phyloP scores from a whole-genome alignment of 1,140 invertebrate species.

The Wasmannia auropunctata region DNA sequence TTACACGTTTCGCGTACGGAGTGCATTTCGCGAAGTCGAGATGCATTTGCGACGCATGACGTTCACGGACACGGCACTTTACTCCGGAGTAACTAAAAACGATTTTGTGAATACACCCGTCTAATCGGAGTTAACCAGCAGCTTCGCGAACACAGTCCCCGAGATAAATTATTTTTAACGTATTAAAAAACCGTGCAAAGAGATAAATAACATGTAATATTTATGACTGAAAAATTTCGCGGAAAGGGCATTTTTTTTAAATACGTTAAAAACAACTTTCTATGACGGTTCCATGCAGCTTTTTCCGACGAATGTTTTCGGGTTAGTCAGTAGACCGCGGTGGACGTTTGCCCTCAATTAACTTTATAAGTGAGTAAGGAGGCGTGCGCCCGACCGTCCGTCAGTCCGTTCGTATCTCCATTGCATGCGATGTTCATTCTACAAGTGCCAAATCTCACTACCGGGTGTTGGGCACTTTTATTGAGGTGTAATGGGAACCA shows the following conservation, averaged over 20 bases:
- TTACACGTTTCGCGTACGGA: conserved; percentile 42
- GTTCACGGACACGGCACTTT: background rate
- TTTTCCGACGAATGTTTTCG: conserved; percentile 79
- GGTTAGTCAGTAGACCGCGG: conserved; percentile 81
- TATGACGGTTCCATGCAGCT: background rate
- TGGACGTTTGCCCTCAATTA: conserved; percentile 86
- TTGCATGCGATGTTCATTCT: conserved; percentile 66
- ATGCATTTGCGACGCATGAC: conserved; percentile 35
- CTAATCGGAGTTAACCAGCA: background rate
- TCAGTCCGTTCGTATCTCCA: conserved; percentile 72
- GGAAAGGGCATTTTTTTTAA: background rate
- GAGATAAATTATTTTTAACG: background rate
- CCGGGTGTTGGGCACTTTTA: conserved; percentile 50
- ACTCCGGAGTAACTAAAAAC: background rate
- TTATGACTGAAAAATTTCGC: background rate
- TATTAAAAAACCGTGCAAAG: background rate
- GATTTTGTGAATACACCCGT: background rate
- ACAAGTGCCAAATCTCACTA: conserved; percentile 72
- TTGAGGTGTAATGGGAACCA: conserved; percentile 17
- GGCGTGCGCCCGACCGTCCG: conserved; percentile 82
- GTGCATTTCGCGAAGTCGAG: conserved; percentile 50
- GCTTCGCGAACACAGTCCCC: background rate
- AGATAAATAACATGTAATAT: background rate
- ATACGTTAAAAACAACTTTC: background rate
- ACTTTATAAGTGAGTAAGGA: conserved; percentile 86